phyloP scores from a whole-genome alignment of 2,797 vertebrate genomes.

The Typhlichthys eigenmanni region DNA sequence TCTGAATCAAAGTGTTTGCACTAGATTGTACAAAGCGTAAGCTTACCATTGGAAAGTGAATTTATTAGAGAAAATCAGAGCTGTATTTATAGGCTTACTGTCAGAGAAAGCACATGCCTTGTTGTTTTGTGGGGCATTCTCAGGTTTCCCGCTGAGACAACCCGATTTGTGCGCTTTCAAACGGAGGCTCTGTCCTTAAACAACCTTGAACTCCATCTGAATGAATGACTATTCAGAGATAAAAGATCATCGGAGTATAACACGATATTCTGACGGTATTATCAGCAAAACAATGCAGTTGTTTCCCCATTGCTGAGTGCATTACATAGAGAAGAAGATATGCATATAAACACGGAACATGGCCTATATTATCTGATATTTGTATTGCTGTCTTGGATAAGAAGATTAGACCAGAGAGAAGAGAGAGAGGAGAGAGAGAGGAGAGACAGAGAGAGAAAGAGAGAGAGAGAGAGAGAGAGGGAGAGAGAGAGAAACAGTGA shows the following conservation, averaged over 20 bases:
- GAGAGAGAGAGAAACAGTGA: slow-evolving; percentile 1
- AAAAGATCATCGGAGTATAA: not conserved
- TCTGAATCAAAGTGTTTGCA: slow-evolving; percentile 4
- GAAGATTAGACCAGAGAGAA: too few relatives aligned
- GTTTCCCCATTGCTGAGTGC: slow-evolving; percentile 12
- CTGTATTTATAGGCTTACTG: not conserved
- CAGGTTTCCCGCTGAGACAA: slow-evolving; percentile 7
- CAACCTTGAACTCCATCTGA: not conserved
- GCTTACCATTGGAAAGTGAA: too few relatives aligned
- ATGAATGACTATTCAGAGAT: slow-evolving; percentile 3
- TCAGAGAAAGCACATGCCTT: not conserved
- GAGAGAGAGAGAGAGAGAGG: not conserved
- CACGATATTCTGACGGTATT: slow-evolving; percentile 14
- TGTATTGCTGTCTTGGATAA: too few relatives aligned
- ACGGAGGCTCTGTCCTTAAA: too few relatives aligned
- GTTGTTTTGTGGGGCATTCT: not conserved
- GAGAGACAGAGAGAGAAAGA: slow-evolving; percentile 14
- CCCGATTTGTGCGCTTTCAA: too few relatives aligned
- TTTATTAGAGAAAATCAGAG: slow-evolving; percentile 30
- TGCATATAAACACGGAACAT: too few relatives aligned
- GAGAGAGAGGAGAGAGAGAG: slow-evolving; percentile 1
- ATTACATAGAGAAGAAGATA: slow-evolving; percentile 3
- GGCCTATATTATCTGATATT: too few relatives aligned
- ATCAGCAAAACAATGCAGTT: slow-evolving; percentile 24
- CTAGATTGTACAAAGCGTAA: not conserved